A percentile compares a stretch with the other conserved stretches of the same genome.
phyloP scores from a whole-genome alignment of 2,113 vertebrate species.

The Mus pahari region DNA sequence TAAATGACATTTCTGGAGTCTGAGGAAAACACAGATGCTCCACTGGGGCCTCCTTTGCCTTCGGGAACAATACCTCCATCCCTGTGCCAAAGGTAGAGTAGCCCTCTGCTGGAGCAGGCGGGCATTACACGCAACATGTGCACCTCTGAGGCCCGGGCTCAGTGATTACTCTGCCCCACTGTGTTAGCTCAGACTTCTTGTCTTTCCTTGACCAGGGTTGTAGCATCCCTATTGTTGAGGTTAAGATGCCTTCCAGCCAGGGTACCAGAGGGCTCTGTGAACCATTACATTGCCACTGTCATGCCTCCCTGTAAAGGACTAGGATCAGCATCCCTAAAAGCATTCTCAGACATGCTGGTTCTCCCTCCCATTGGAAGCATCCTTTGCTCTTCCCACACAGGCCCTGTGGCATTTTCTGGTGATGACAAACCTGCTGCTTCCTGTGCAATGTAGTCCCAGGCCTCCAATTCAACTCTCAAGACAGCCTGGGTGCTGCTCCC shows the following conservation, averaged over 20 bases:
- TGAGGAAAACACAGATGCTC: not conserved
- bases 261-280: not conserved
- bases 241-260: not conserved
- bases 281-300: not conserved
- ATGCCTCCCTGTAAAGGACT: not conserved
- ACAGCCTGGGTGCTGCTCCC: not conserved
- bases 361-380: not conserved
- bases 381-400: not conserved
- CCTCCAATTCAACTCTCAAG: not conserved
- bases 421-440: not conserved
- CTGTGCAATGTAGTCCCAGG: not conserved
- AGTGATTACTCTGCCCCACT: too few relatives aligned
- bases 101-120: conserved; percentile 13
- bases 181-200: not conserved
- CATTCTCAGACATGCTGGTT: not conserved
- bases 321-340: not conserved
- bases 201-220: not conserved
- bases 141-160: not conserved
- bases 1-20: conserved; percentile 32
- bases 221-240: not conserved
- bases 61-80: not conserved
- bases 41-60: not conserved
- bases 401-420: not conserved
- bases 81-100: not conserved
- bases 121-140: not conserved